A percentile compares a stretch with the other conserved stretches of the same genome.
These are phyloP conservation scores for Pavo muticus DNA, from an alignment of 2,113 vertebrate genomes.

Conservation along the genomic window DNA sequence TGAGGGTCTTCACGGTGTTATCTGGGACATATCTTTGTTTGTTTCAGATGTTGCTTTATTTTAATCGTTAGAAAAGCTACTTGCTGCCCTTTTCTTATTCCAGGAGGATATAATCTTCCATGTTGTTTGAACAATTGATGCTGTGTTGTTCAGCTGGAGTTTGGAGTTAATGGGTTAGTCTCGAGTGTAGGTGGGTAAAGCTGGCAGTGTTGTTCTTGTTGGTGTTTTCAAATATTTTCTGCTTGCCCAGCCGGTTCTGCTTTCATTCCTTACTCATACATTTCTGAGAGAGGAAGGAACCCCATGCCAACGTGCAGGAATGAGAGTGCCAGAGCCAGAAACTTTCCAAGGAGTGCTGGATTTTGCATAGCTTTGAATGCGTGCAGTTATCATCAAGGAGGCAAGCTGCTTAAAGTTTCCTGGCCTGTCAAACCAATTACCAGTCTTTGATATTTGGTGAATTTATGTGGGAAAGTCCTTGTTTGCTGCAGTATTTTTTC, in stretches of 20 bases:
- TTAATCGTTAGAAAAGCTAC: not conserved
- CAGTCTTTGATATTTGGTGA: not conserved
- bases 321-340: slow-evolving; percentile 7
- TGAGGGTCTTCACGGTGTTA: slow-evolving; percentile 17
- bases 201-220: slow-evolving; percentile 7
- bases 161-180: slow-evolving; percentile 48
- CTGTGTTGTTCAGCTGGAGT: slow-evolving; percentile 28
- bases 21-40: not conserved
- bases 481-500: not conserved
- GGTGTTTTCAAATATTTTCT: slow-evolving; percentile 55
- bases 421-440: not conserved
- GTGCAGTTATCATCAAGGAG: not conserved
- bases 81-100: slow-evolving; percentile 3
- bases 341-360: not conserved
- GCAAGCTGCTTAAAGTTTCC: not conserved
- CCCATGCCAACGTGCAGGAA: slow-evolving; percentile 13
- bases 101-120: slow-evolving; percentile 4
- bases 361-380: slow-evolving; percentile 44
- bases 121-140: slow-evolving; percentile 13
- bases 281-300: slow-evolving; percentile 50
- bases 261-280: slow-evolving; percentile 43
- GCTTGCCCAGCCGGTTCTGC: slow-evolving; percentile 49
- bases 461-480: slow-evolving; percentile 30
- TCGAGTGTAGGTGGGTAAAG: slow-evolving; percentile 37
- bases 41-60: slow-evolving; percentile 20